Conservation (phyloP, 2,797 vertebrate species). For the Huso huso region DNA sequence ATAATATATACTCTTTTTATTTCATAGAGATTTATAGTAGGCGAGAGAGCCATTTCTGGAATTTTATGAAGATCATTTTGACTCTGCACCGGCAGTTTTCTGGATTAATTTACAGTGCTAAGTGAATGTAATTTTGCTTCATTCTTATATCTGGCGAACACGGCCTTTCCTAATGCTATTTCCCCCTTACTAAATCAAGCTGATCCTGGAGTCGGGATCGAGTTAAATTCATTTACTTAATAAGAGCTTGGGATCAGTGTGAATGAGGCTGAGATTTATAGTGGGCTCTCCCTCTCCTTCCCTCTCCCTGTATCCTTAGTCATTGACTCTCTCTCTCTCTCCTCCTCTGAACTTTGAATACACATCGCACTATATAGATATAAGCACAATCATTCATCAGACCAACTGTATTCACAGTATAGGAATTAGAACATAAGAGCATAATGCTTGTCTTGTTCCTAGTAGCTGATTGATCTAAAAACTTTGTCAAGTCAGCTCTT, state of each 20-base stretch:
- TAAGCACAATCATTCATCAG: too few species aligned
- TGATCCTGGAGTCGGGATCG: slow-evolving; percentile 46
- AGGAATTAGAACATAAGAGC: too few species aligned
- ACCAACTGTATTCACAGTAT: too few species aligned
- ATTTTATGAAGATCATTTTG: slow-evolving; percentile 86
- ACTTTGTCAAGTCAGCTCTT: too few species aligned
- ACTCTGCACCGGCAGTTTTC: slow-evolving; percentile 73
- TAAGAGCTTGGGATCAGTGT: slow-evolving; percentile 60
- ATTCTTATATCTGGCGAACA: slow-evolving; percentile 52
- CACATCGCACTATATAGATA: too few species aligned
- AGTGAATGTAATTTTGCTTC: slow-evolving; percentile 71
- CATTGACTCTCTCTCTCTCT: too few species aligned
- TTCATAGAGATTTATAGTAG: slow-evolving; percentile 66
- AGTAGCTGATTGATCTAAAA: too few species aligned
- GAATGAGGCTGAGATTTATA: slow-evolving; percentile 65
- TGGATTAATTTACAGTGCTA: slow-evolving; percentile 75
- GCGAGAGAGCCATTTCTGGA: slow-evolving; percentile 51
- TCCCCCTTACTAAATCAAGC: slow-evolving; percentile 64
- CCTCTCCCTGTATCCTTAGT: too few species aligned
- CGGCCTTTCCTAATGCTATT: slow-evolving; percentile 67
- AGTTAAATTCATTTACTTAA: slow-evolving; percentile 80
- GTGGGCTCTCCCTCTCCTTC: slow-evolving; percentile 27
- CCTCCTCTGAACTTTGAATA: too few species aligned
- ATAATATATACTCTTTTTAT: slow-evolving; percentile 52
- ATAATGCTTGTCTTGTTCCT: too few species aligned